Conservation (phyloP, 2,888 invertebrate genomes). For the Oligia strigilis region DNA sequence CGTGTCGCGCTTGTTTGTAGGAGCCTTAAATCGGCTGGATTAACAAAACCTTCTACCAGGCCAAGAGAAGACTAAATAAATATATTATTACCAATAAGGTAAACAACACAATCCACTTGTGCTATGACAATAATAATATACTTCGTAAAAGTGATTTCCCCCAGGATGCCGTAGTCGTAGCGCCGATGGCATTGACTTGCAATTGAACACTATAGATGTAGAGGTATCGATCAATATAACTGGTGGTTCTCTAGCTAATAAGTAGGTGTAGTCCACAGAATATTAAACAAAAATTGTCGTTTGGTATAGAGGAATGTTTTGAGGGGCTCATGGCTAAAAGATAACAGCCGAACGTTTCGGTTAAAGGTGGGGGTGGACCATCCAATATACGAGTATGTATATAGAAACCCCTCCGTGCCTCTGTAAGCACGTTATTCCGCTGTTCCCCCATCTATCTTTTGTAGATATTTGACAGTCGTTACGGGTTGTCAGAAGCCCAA, state of each 20-base stretch:
- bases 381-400: no score
- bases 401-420: background rate
- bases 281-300: background rate
- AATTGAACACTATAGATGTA: background rate
- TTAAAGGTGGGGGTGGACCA: no score
- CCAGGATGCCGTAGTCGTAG: constrained; percentile 2
- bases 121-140: constrained; percentile 43
- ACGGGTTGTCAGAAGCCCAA: background rate
- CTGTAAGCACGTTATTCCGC: no score
- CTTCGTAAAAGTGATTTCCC: constrained; percentile 45
- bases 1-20: no score
- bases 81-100: constrained; percentile 17
- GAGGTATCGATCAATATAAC: background rate
- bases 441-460: no score
- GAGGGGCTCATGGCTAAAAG: no score
- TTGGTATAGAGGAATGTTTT: background rate
- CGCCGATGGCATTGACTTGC: constrained; percentile 32
- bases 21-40: no score
- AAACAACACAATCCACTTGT: constrained; percentile 28
- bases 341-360: background rate
- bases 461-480: no score
- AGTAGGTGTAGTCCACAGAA: background rate
- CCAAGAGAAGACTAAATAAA: constrained; percentile 7
- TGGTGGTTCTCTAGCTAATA: constrained; percentile 26
- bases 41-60: background rate